Percentiles rank a stretch among this genome's conserved stretches.
These are phyloP conservation scores for Podarcis raffonei DNA, from an alignment of 2,113 vertebrate genomes.

Conservation along the genomic window DNA sequence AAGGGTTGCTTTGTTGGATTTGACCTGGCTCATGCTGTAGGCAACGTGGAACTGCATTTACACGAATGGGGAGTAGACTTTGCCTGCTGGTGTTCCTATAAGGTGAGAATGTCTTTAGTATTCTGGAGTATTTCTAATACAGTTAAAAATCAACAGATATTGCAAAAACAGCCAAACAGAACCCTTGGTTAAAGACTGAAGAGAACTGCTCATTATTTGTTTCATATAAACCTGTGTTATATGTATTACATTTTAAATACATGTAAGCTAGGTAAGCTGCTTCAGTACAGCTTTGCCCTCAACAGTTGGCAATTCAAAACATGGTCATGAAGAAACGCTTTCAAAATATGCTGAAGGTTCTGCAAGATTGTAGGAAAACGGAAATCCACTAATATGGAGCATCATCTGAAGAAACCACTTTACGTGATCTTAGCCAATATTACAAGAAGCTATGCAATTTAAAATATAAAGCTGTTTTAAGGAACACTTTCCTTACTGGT, in stretches of 20 bases:
- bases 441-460: background rate
- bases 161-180: constrained; percentile 10
- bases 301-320: background rate
- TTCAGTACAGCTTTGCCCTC: background rate
- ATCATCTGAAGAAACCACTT: background rate
- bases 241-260: background rate
- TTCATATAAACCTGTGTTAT: background rate
- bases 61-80: constrained; percentile 97
- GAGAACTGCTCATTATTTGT: background rate
- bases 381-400: background rate
- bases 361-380: background rate
- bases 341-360: background rate
- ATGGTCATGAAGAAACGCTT: background rate
- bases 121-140: background rate
- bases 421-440: background rate
- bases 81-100: constrained; percentile 98
- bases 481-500: background rate
- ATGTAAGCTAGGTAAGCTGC: background rate
- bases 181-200: background rate
- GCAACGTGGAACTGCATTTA: constrained; percentile 86
- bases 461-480: background rate
- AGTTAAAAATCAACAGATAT: background rate
- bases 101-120: constrained; percentile 75
- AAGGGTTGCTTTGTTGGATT: constrained; percentile 95
- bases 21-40: constrained; percentile 91